Evolutionary conservation across 2,888 invertebrate genomes (phyloP), one percentile per base, ranked within the genome.

Genomic region (Argyresthia goedartella): DNA sequence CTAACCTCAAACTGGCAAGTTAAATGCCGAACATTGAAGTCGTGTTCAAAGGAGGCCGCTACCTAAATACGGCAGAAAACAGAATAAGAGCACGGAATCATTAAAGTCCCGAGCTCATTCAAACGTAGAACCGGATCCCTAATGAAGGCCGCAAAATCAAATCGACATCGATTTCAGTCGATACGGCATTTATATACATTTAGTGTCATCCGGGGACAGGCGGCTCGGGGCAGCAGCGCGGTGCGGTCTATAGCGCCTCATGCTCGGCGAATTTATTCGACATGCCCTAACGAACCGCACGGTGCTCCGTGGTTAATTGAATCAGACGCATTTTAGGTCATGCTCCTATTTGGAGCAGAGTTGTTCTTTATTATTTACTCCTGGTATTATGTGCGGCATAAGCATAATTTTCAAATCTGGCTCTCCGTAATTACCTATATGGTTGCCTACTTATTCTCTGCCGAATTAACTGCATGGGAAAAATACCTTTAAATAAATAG

Each of bases 111-210:
- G 68, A 69, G 73, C 76, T 80, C 78, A 81, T 81, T 84, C 81
- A 80, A 84, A 81, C 78, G 80, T 80, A 77, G 70, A 80, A 82
- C 81, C 80, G 81, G 82, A 72, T 73, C 77, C 71, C 72, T 86
- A 86, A 86, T 84, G 85, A 85, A 85, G 79, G 78, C 71, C 61
- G 81, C 84, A 73, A 78, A 81, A 81, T 84, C 80, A 81, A 84
- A 84, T 79, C 75, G 74, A 68, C 81, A 75, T 80, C 73, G 82
- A 76, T 81, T 82, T 78, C 76, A 74, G 70, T 60, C 63, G 69
- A 69, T 71, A 73, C 75, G 69, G 70, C 70, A 72, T 78, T 81
- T 77, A 78, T 77, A 71, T 71, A 74, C 73, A 71, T 73, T 79
- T 76, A 75, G 72, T 71, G 74, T 73, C 72, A 66, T 57, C 52